Evolutionary conservation across 2,797 vertebrate genomes (phyloP), one percentile per base, ranked within the genome.

Genomic region (Scarus forsteni): DNA sequence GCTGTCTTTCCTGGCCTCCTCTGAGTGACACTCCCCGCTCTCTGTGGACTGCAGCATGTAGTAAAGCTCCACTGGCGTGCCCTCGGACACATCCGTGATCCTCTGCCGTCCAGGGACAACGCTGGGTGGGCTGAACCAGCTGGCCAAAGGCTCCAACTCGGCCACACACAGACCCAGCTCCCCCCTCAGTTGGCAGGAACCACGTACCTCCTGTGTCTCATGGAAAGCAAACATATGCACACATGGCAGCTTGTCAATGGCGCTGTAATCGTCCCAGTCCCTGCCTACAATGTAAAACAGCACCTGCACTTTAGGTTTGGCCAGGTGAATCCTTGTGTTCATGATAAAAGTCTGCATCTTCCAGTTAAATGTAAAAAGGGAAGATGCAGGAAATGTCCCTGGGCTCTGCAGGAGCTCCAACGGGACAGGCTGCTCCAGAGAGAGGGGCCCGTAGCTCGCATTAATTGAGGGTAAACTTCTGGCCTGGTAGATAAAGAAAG

Each of bases 401-500:
- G 96, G 92, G 0, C 88, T 87, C 55, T 93, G 63, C 8, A 97
- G 84, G 5, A 97, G 88, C 16, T 97, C 97, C 59, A 93, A 89
- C 4, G 97, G 95, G 46, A 99, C 93, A 0, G 90, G 85, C 63
- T 96, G 95, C 40, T 97, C 94, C 14, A 95, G 90, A 0, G 95
- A 95, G 35, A 98, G 95, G 0, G 96, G 96, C 8, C 98, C 98
- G 0, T 96, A 98, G 85, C 95, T 99, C 60, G 95, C 96, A 1
- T 96, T 97, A 3, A 99, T 13, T 0, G 92, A 67, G 0, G 96
- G 98, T 1, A 93, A 88, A 49, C 90, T 93, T 79, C 91, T 91
- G 86, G 97, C 93, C 83, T 96, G 95, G 81, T 96, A 95, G 0
- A 96, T 92, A 76, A 98, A 97, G 92, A 99, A 97, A 0, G 97